Conservation (phyloP, 2,888 invertebrate species). For the Plebejus melissa region DNA sequence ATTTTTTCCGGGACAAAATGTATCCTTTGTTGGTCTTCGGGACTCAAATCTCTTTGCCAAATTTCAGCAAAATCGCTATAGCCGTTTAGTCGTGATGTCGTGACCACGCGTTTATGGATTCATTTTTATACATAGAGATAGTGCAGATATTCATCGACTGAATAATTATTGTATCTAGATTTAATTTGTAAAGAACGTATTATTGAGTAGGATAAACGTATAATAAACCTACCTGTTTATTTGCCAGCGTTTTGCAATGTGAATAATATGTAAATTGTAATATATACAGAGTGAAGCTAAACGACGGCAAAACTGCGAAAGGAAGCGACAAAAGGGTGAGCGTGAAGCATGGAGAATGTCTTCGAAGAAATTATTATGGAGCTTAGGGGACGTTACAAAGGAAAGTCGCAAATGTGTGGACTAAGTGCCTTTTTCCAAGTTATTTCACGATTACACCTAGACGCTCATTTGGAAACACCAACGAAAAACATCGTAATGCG, state of each 20-base stretch:
- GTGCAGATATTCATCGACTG: too few species aligned
- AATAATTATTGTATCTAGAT: too few species aligned
- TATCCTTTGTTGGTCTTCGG: too few species aligned
- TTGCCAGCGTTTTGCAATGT: neutral
- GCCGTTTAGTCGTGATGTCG: too few species aligned
- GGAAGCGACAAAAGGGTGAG: conserved; percentile 49
- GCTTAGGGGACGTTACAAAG: conserved; percentile 42
- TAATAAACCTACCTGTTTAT: conserved; percentile 5
- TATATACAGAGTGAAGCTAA: conserved; percentile 33
- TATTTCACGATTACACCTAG: conserved; percentile 49
- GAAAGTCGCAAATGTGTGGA: conserved; percentile 50
- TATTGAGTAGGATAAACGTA: neutral
- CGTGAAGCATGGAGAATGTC: conserved; percentile 59
- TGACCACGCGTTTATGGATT: too few species aligned
- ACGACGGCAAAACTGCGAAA: conserved; percentile 40
- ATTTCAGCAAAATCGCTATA: too few species aligned
- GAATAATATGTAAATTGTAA: conserved; percentile 7
- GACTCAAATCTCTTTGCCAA: too few species aligned
- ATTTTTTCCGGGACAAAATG: too few species aligned
- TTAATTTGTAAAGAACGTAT: too few species aligned
- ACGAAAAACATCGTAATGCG: conserved; percentile 50
- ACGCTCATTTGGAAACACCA: conserved; percentile 35
- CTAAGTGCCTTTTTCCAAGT: conserved; percentile 69
- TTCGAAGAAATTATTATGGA: conserved; percentile 57
- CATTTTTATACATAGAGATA: too few species aligned